A percentile compares a stretch with the other conserved stretches of the same genome.
phyloP scores from a whole-genome alignment of 2,888 invertebrate genomes.

The Cepaea hortensis region DNA sequence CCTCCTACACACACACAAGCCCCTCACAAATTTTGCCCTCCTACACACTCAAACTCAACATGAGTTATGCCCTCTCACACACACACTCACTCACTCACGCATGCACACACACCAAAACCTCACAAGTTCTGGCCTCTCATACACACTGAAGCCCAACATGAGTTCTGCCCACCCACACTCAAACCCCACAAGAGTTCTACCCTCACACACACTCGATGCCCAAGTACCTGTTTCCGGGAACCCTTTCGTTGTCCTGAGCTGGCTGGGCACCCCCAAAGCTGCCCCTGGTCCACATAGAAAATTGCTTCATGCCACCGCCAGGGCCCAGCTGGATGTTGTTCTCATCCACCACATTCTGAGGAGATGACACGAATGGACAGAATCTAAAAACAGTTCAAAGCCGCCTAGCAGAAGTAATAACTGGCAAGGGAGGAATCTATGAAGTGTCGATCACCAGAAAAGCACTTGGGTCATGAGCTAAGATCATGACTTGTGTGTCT shows the following conservation, averaged over 20 bases:
- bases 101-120: too few relatives aligned
- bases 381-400: background rate
- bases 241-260: constrained; percentile 64
- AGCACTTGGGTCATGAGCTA: too few relatives aligned
- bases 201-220: background rate
- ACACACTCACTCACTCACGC: too few relatives aligned
- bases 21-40: too few relatives aligned
- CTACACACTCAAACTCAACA: too few relatives aligned
- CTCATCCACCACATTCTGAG: constrained; percentile 65
- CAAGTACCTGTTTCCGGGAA: constrained; percentile 67
- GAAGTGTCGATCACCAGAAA: too few relatives aligned
- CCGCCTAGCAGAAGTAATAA: background rate
- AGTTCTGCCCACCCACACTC: too few relatives aligned
- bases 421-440: background rate
- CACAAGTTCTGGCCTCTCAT: background rate
- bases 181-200: background rate
- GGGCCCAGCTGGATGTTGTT: constrained; percentile 75
- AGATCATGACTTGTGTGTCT: too few relatives aligned
- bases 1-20: too few relatives aligned
- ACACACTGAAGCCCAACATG: background rate
- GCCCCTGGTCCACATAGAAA: constrained; percentile 74
- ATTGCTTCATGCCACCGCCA: constrained; percentile 70
- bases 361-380: background rate
- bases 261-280: constrained; percentile 72
- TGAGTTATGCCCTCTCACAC: too few relatives aligned